Base-by-base conservation (phyloP, 2,797 vertebrate genomes). In the Sebastes umbrosus region DNA sequence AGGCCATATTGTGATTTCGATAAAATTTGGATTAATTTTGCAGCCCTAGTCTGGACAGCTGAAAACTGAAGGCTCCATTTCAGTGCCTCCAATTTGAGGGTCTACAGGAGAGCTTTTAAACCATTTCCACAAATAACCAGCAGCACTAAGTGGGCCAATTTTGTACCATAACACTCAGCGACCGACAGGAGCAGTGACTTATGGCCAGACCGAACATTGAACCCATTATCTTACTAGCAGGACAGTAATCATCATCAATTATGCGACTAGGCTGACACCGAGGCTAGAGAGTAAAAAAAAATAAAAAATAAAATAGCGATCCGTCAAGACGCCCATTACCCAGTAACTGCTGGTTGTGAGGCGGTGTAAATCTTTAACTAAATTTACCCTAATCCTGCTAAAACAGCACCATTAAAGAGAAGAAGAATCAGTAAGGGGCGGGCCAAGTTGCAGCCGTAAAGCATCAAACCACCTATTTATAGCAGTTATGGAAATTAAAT, bases 401-500 rank as follows among this genome's bases (percentile, higher is more conserved):
- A 55, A 77, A 24, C 5, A 0, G n/a, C 34, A 60, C 22, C 16
- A 68, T 60, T 73, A 69, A 69, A 69, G 27, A 22, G 25, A 57
- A 78, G 10, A 25, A 54, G 8, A 66, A 69, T 31, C 20, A 57
- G 25, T n/a, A 6, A 59, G 10, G 25, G n/a, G 24, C 1, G 13
- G 46, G 10, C 7, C 59, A 64, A 67, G 32, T 34, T 11, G 29
- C 63, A 77, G 24, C 54, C 60, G n/a, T 22, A 78, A 39, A 65
- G 50, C 4, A 4, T 58, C 29, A 62, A 64, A 59, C 7, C 27
- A 46, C 34, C 57, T 57, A 71, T 73, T 79, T 60, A 52, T 46
- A 64, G 46, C 52, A 74, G 14, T 58, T 71, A 68, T 57, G 43
- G 68, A 79, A 75, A 83, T 80, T 0, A 89, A 87, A 84, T 66